Base-by-base conservation (phyloP, 2,797 vertebrate genomes). In the Staurois parvus region DNA sequence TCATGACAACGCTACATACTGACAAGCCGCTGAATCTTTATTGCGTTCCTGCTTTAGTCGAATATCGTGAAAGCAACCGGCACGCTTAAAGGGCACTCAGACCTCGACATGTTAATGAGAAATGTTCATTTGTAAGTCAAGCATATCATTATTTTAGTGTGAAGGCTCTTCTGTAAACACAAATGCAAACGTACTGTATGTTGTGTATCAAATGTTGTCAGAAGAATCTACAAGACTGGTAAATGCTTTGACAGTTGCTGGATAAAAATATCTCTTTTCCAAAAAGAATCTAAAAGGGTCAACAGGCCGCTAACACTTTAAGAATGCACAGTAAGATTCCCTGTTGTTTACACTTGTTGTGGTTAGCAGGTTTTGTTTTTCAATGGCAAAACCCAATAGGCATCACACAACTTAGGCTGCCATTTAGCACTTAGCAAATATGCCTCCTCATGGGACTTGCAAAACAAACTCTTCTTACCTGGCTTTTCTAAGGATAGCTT, bases 1-100 rank as follows among this genome's bases (percentile, higher is more conserved):
- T 75, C 81, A 87, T 87, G 81, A 84, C 85, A 87, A 87, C 85
- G 42, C 69, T 40, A 83, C 81, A 87, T 83, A 83, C 81, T 83
- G 81, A 87, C 81, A 84, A 84, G 69, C 30, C 75, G 82, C 81
- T 64, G 74, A 83, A 87, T 83, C 59, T 83, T 83, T 87, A 83
- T 83, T 79, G 81, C 81, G 79, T 87, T 86, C 48, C 85, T 83
- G 76, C 76, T 87, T 29, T 83, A 72, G 85, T 87, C 70, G 74
- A 84, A 87, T 68, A 72, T 79, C 42, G 26, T 52, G 69, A 74
- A 84, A 74, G 76, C 42, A 87, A 59, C n/a, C 45, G 52, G 81
- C 72, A 28, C 3, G 42, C 62, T 83, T 84, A 87, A 77, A 79
- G 76, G 81, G 81, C 73, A 79, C 62, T 66, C 13, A 62, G 34